phyloP scores from a whole-genome alignment of 2,888 invertebrate genomes.

The Polietes domitor region DNA sequence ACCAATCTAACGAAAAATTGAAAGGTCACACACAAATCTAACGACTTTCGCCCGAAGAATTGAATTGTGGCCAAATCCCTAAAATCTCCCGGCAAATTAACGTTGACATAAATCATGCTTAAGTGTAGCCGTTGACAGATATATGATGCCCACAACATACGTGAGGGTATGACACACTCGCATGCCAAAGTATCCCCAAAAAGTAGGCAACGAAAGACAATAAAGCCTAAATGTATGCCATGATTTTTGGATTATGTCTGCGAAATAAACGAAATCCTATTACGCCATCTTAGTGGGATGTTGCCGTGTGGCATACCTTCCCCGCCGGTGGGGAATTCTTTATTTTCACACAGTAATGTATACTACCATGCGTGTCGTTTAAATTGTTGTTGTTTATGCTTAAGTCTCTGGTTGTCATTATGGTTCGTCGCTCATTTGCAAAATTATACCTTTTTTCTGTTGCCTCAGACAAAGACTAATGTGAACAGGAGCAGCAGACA shows the following conservation, averaged over 20 bases:
- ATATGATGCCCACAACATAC: neutral
- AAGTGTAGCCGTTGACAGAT: neutral
- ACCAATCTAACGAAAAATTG: no score
- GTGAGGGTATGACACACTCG: neutral
- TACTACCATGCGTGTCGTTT: constrained; percentile 15
- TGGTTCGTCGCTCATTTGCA: constrained; percentile 37
- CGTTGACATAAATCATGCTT: neutral
- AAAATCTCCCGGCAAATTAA: neutral
- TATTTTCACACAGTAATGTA: neutral
- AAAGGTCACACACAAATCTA: no score
- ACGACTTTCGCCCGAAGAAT: no score
- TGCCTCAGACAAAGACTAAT: neutral
- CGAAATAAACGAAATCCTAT: no score
- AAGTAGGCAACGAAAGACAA: no score
- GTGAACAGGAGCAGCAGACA: neutral
- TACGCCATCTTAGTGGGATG: no score
- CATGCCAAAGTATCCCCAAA: no score
- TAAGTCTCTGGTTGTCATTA: constrained; percentile 30
- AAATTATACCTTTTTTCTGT: constrained; percentile 6
- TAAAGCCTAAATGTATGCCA: neutral
- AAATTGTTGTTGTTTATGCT: constrained; percentile 17
- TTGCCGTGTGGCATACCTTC: neutral
- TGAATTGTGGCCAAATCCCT: neutral
- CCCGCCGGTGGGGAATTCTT: neutral
- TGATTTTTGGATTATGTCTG: neutral